These are phyloP conservation scores for Dilophus febrilis DNA, from an alignment of 2,888 invertebrate genomes.

Conservation along the genomic window DNA sequence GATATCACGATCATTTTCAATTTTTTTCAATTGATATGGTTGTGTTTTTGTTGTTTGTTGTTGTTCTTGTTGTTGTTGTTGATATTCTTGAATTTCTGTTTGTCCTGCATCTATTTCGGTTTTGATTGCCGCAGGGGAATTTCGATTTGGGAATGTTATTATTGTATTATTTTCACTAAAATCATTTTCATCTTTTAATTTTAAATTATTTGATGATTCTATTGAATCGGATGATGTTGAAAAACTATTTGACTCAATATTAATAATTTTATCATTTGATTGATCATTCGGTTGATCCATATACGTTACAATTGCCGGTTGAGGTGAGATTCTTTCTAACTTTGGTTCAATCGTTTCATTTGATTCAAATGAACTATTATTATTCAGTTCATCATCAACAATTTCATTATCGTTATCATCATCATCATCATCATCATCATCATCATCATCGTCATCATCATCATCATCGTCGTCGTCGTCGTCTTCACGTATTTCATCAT, in stretches of 20 bases:
- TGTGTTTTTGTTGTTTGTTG: background rate
- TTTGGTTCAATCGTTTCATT: too few relatives aligned
- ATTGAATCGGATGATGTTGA: background rate
- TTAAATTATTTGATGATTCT: background rate
- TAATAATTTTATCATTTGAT: background rate
- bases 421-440: too few relatives aligned
- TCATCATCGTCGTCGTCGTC: conserved; percentile 1
- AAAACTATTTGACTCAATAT: background rate
- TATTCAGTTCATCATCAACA: background rate
- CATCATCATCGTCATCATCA: background rate
- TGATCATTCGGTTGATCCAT: too few relatives aligned
- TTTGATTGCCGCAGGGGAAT: background rate
- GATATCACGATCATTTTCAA: background rate
- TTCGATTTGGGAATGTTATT: background rate
- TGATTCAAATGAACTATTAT: too few relatives aligned
- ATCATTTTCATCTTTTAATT: background rate
- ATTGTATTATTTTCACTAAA: background rate
- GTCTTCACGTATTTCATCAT: background rate
- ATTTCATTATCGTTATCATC: background rate
- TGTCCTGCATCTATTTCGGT: background rate
- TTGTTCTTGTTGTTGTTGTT: background rate
- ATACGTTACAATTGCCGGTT: too few relatives aligned
- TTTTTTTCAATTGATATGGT: background rate
- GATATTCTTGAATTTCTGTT: background rate
- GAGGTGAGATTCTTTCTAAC: too few relatives aligned